Conservation (phyloP, 92 coral and sea anemone species). For the Desmophyllum pertusum region DNA sequence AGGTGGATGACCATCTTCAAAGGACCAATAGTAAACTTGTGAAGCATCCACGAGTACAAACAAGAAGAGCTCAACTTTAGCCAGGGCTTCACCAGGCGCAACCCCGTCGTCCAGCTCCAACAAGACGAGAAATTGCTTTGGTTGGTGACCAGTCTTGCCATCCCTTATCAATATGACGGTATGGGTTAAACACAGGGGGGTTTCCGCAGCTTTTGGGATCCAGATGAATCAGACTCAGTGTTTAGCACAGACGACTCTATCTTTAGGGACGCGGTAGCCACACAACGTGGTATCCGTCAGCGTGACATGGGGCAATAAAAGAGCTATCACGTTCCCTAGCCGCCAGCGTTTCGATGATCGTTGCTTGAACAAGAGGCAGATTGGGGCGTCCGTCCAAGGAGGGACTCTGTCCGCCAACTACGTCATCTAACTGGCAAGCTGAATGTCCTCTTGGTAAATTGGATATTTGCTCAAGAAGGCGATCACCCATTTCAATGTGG, state of each 20-base stretch:
- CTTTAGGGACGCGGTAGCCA: too few species aligned
- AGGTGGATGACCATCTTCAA: constrained; percentile 60
- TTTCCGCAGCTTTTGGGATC: constrained; percentile 26
- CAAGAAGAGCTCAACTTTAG: too few species aligned
- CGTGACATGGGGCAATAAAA: constrained; percentile 30
- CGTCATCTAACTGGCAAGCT: constrained; percentile 30
- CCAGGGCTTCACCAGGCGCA: constrained; percentile 58
- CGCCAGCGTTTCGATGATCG: constrained; percentile 39
- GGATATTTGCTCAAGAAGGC: constrained; percentile 19
- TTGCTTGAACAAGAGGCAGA: too few species aligned
- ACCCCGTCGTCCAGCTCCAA: constrained; percentile 68
- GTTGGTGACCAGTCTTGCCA: constrained; percentile 41
- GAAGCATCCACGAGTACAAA: constrained; percentile 51
- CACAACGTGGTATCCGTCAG: constrained; percentile 28
- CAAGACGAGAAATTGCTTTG: constrained; percentile 35
- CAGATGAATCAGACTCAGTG: constrained; percentile 18
- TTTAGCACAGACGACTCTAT: too few species aligned
- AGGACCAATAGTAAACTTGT: constrained; percentile 57
- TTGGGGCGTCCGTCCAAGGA: too few species aligned
- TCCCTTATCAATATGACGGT: too few species aligned
- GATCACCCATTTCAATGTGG: constrained; percentile 34
- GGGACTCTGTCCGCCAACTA: constrained; percentile 29
- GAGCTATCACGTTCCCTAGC: constrained; percentile 26
- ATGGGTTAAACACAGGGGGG: constrained; percentile 19
- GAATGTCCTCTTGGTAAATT: constrained; percentile 31